Percentiles rank a stretch among this genome's conserved stretches.
Conservation (phyloP, 2,113 vertebrate species). For the Trogon melanurus region DNA sequence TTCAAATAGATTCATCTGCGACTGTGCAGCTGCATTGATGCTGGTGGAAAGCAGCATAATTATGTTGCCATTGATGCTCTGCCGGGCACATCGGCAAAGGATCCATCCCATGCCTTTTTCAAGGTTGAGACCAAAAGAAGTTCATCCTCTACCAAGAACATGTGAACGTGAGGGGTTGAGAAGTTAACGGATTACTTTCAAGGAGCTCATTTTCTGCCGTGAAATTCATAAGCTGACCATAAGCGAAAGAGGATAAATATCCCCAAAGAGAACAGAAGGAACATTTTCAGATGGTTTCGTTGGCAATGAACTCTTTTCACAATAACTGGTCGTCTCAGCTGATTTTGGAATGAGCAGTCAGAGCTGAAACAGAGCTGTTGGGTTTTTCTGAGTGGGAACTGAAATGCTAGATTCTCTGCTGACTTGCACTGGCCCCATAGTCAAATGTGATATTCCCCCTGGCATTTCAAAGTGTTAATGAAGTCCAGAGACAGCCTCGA, state of each 20-base stretch:
- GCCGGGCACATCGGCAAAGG: background rate
- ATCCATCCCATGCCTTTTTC: background rate
- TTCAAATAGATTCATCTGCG: background rate
- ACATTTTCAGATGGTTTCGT: constrained; percentile 16
- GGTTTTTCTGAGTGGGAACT: background rate
- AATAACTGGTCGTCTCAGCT: constrained; percentile 7
- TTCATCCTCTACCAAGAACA: background rate
- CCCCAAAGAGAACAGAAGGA: constrained; percentile 13
- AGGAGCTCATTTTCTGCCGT: background rate
- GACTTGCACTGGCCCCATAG: background rate
- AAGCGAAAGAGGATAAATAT: background rate
- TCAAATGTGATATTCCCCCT: constrained; percentile 52
- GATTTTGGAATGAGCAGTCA: constrained; percentile 26
- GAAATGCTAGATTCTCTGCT: constrained; percentile 55
- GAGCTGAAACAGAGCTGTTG: constrained; percentile 6
- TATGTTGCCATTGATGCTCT: background rate
- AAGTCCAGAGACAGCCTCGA: background rate
- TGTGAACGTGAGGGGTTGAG: background rate
- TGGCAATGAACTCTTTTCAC: background rate
- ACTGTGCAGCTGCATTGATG: background rate
- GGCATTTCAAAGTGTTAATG: constrained; percentile 53
- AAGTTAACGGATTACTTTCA: background rate
- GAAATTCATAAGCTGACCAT: background rate
- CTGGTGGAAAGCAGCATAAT: background rate
- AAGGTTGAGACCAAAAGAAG: background rate